Percentiles rank a stretch among this genome's conserved stretches.
phyloP scores from a whole-genome alignment of 2,797 vertebrate species.

The Crocidura indochinensis region DNA sequence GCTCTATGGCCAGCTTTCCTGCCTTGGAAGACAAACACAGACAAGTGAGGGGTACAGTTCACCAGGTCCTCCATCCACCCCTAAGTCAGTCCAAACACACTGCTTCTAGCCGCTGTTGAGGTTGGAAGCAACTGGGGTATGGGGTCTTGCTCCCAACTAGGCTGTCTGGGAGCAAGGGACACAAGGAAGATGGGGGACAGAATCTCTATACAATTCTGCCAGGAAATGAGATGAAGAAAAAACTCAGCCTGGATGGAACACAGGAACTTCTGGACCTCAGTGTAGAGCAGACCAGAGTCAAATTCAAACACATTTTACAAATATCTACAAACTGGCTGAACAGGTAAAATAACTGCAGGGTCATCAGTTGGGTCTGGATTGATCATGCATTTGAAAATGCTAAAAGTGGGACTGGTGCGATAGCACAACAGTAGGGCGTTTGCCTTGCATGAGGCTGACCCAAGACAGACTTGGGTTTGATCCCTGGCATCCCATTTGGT shows the following conservation, averaged over 20 bases:
- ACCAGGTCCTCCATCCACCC: neutral
- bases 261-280: neutral
- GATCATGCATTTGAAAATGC: too few relatives aligned
- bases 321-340: neutral
- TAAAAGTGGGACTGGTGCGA: too few relatives aligned
- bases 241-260: neutral
- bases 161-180: neutral
- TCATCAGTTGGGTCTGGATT: too few relatives aligned
- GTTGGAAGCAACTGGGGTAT: neutral
- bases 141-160: neutral
- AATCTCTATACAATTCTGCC: neutral
- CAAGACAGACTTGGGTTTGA: too few relatives aligned
- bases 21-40: constrained; percentile 91
- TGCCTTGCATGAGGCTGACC: too few relatives aligned
- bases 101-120: neutral
- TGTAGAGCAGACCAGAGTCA: neutral
- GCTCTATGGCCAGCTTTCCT: constrained; percentile 96
- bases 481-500: too few relatives aligned
- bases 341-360: too few relatives aligned
- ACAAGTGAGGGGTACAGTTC: neutral
- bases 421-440: too few relatives aligned
- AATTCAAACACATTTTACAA: neutral
- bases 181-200: rapidly evolving
- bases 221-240: neutral
- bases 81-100: too few relatives aligned